Percentiles rank a stretch among this genome's conserved stretches.
phyloP scores from a whole-genome alignment of 2,888 invertebrate species.

The Zaprionus obscuricornis region DNA sequence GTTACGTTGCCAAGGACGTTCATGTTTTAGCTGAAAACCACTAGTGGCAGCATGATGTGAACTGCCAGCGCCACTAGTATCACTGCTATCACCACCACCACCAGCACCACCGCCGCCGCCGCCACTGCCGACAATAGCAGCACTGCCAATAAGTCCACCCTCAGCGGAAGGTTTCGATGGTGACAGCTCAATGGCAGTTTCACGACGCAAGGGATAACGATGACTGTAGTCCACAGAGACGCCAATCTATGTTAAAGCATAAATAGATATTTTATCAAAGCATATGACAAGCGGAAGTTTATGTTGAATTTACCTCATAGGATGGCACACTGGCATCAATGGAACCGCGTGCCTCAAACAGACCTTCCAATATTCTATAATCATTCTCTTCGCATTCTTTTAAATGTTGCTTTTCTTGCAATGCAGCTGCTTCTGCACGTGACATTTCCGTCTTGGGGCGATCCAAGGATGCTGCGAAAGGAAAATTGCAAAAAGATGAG shows the following conservation, averaged over 20 bases:
- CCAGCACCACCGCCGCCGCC: slow-evolving; percentile 30
- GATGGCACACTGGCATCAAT: slow-evolving; percentile 81
- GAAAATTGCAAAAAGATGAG: too few relatives aligned
- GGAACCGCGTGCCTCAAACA: slow-evolving; percentile 90
- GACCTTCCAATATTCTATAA: slow-evolving; percentile 94
- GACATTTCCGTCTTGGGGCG: slow-evolving; percentile 87
- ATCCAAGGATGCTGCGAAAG: slow-evolving; percentile 79
- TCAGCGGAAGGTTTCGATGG: slow-evolving; percentile 81
- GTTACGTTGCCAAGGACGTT: slow-evolving; percentile 80
- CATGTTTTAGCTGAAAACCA: slow-evolving; percentile 75
- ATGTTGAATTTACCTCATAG: slow-evolving; percentile 80
- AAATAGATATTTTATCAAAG: too few relatives aligned
- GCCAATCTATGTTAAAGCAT: slow-evolving; percentile 62
- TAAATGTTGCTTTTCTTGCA: slow-evolving; percentile 93
- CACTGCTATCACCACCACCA: slow-evolving; percentile 57
- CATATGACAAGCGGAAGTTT: too few relatives aligned
- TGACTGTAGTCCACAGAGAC: slow-evolving; percentile 81
- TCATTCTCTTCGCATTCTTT: slow-evolving; percentile 96
- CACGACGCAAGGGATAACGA: slow-evolving; percentile 82
- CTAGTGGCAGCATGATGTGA: slow-evolving; percentile 48
- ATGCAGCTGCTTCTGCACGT: slow-evolving; percentile 92
- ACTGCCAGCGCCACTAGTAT: slow-evolving; percentile 67
- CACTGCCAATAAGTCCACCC: slow-evolving; percentile 52
- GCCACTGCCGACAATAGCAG: too few relatives aligned
- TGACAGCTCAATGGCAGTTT: slow-evolving; percentile 83